A percentile compares a stretch with the other conserved stretches of the same genome.
phyloP scores from a whole-genome alignment of 2,797 vertebrate genomes.

The Lithobates sylvaticus region DNA sequence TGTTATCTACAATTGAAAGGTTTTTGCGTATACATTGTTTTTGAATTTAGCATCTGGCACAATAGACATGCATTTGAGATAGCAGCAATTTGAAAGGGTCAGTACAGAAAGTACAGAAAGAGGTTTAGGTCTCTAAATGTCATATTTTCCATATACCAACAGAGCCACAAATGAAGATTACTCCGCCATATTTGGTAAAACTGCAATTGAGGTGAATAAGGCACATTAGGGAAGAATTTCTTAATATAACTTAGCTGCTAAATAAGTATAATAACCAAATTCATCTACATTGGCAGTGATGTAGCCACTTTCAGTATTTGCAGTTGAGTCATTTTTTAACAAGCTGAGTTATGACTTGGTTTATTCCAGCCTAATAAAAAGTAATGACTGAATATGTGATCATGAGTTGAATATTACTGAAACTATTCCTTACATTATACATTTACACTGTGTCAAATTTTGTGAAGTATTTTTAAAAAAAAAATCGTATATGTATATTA shows the following conservation, averaged over 20 bases:
- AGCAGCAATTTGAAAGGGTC: too few relatives aligned
- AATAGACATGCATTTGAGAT: too few relatives aligned
- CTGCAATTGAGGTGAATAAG: background rate
- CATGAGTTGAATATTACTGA: background rate
- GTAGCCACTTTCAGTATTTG: slow-evolving; percentile 26
- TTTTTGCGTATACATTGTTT: too few relatives aligned
- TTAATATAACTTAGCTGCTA: slow-evolving; percentile 15
- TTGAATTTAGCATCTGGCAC: too few relatives aligned
- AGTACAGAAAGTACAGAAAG: background rate
- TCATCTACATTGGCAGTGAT: slow-evolving; percentile 37
- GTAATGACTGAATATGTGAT: slow-evolving; percentile 38
- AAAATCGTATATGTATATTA: background rate
- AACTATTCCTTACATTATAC: background rate
- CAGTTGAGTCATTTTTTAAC: slow-evolving; percentile 45
- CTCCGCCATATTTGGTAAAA: background rate
- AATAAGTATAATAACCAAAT: slow-evolving; percentile 21
- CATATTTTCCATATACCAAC: too few relatives aligned
- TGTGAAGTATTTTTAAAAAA: background rate
- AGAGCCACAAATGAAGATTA: too few relatives aligned
- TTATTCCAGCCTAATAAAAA: slow-evolving; percentile 45
- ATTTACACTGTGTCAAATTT: background rate
- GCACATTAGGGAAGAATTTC: slow-evolving; percentile 36
- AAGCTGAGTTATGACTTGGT: slow-evolving; percentile 23
- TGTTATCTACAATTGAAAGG: too few relatives aligned
- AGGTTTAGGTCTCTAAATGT: background rate